Evolutionary conservation across 2,888 invertebrate species (phyloP).

Genomic region (Alcis repandata): DNA sequence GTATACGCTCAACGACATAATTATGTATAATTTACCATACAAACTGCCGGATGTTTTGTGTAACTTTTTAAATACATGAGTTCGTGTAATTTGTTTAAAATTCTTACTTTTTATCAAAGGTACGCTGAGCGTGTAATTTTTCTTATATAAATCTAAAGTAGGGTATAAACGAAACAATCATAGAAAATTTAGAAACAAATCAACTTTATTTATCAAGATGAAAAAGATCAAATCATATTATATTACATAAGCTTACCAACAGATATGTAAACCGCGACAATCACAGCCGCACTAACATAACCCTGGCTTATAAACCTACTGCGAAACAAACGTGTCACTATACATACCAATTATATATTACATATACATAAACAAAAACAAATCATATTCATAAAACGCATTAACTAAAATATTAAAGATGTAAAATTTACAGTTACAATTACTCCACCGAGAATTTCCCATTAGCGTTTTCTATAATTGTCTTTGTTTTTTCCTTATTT

Average conservation of each 20-base stretch:
- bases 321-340: slow-evolving; percentile 56
- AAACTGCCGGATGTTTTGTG: too few relatives aligned
- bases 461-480: slow-evolving; percentile 72
- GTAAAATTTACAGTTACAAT: slow-evolving; percentile 76
- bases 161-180: slow-evolving; percentile 57
- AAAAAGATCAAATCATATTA: slow-evolving; percentile 84
- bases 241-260: slow-evolving; percentile 78
- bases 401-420: slow-evolving; percentile 70
- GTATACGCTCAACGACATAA: too few relatives aligned
- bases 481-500: slow-evolving; percentile 73
- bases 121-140: too few relatives aligned
- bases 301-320: slow-evolving; percentile 57
- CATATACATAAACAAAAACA: slow-evolving; percentile 69
- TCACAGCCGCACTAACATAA: slow-evolving; percentile 56
- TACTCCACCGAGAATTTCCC: slow-evolving; percentile 77
- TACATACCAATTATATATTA: slow-evolving; percentile 61
- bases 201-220: slow-evolving; percentile 86
- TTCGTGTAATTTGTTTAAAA: too few relatives aligned
- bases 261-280: slow-evolving; percentile 70
- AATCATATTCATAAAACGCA: slow-evolving; percentile 53
- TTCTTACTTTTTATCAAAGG: too few relatives aligned
- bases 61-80: too few relatives aligned
- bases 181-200: slow-evolving; percentile 86
- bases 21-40: too few relatives aligned
- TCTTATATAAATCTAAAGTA: too few relatives aligned